These are phyloP conservation scores for Octonoba sinensis DNA, from an alignment of 2,888 invertebrate genomes.

Conservation along the genomic window DNA sequence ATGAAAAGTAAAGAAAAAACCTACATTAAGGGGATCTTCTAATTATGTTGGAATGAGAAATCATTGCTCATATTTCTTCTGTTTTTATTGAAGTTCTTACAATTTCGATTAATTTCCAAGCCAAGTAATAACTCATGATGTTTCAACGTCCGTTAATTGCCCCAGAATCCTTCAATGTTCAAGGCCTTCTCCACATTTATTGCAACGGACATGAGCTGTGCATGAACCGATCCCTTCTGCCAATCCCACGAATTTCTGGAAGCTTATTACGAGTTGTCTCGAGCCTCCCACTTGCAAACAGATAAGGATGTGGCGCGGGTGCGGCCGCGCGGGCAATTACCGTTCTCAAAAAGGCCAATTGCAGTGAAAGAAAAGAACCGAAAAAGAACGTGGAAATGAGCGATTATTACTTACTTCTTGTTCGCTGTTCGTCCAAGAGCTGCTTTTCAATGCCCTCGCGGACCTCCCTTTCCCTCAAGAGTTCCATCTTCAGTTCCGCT, in stretches of 20 bases:
- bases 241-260: constrained; percentile 52
- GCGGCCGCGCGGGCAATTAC: constrained; percentile 52
- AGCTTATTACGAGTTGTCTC: constrained; percentile 10
- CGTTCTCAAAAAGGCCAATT: constrained; percentile 12
- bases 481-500: constrained; percentile 97
- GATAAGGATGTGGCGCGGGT: constrained; percentile 42
- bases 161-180: too few relatives aligned
- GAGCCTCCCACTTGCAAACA: constrained; percentile 19
- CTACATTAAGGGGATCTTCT: too few relatives aligned
- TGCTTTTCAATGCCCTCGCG: constrained; percentile 94
- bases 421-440: constrained; percentile 92
- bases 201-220: too few relatives aligned
- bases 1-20: too few relatives aligned
- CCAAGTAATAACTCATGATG: too few relatives aligned
- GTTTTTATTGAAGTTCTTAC: too few relatives aligned
- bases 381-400: constrained; percentile 26
- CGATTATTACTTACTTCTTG: constrained; percentile 82
- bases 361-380: constrained; percentile 28
- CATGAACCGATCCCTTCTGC: neutral
- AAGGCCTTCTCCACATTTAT: too few relatives aligned
- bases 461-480: constrained; percentile 90
- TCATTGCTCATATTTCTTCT: too few relatives aligned
- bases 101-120: too few relatives aligned
- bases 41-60: too few relatives aligned
- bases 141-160: too few relatives aligned